Base-by-base conservation (phyloP, 2,113 vertebrate species). In the Atherinomorus stipes region DNA sequence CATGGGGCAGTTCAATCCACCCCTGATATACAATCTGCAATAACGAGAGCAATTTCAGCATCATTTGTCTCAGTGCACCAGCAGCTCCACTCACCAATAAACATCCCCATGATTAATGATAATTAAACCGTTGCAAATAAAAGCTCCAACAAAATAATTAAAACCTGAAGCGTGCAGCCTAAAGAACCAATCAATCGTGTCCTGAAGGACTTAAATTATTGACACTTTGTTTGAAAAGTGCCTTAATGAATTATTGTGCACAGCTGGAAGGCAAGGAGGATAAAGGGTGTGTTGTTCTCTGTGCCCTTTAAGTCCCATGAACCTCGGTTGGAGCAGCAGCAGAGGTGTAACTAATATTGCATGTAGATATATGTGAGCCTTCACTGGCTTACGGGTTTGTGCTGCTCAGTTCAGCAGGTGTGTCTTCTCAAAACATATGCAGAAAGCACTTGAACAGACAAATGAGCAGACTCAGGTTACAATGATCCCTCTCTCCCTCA, bases 31-130 rank as follows among this genome's bases (percentile, higher is more conserved):
- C 70, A 83, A 85, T 78, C 85, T 37, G 22, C 52, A 64, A 85
- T 93, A 93, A 94, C 87, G 76, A 84, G 87, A 89, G 84, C 86
- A 87, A 90, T 90, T 91, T 85, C 84, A 83, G 75, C 83, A 23
- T 77, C 85, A 81, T 92, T 86, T 74, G 84, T 92, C 88, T 89
- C 31, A 23, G 75, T 37, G 82, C 80, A 82, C 50, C 67, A 60
- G 71, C 85, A 71, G 76, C 78, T 63, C 79, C 51, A 7, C 83
- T 80, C 81, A 73, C 87, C 87, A 90, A 90, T 92, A 93, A 92
- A 93, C 91, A 93, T 85, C 78, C 47, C 81, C 71, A 77, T 91
- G 92, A 94, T 89, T 90, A 83, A 93, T 93, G 90, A 84, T 91
- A 85, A 93, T 93, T 84, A 92, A 91, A 90, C 63, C 53, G 13